phyloP scores from a whole-genome alignment of 2,797 vertebrate genomes.

The Urocyon cinereoargenteus region DNA sequence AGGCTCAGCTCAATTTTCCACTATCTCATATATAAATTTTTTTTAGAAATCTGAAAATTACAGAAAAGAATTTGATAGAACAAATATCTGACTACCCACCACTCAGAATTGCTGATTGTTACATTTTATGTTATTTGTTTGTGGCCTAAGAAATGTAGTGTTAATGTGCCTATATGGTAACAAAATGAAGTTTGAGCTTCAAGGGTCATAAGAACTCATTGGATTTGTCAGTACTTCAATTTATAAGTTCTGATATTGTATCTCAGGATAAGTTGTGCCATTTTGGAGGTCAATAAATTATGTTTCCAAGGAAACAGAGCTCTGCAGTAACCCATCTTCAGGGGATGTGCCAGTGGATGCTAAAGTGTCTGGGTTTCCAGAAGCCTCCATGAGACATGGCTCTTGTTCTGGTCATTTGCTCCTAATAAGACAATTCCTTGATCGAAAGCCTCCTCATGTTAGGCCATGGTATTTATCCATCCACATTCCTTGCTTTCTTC shows the following conservation, averaged over 20 bases:
- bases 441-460: neutral
- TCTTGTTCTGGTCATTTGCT: neutral
- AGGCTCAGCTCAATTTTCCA: neutral
- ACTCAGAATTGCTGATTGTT: neutral
- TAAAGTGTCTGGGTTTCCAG: neutral
- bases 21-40: neutral
- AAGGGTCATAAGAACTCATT: neutral
- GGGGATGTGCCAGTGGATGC: neutral
- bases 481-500: neutral
- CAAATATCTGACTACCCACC: neutral
- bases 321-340: neutral
- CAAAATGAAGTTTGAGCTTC: slow-evolving; percentile 19
- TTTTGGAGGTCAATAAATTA: slow-evolving; percentile 15
- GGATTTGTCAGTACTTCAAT: neutral
- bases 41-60: neutral
- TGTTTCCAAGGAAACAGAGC: slow-evolving; percentile 54
- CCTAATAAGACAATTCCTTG: neutral
- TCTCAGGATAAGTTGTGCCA: neutral
- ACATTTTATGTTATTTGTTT: neutral
- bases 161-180: neutral
- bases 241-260: slow-evolving; percentile 33
- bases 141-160: neutral
- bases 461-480: neutral
- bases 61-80: neutral
- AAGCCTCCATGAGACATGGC: neutral